phyloP scores from a whole-genome alignment of 2,888 invertebrate species.

The Lagria hirta region DNA sequence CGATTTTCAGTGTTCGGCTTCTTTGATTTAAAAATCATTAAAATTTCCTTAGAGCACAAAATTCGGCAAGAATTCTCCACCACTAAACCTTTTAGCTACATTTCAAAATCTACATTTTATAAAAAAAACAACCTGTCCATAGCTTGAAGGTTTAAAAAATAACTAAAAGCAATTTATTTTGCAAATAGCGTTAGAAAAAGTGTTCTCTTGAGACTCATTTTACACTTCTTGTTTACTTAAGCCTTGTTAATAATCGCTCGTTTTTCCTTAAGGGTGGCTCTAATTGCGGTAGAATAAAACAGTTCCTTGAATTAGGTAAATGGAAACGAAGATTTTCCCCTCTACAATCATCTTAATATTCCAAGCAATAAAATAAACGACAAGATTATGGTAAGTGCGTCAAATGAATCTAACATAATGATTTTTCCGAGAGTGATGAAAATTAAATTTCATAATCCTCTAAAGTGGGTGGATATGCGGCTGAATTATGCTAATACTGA shows the following conservation, averaged over 20 bases:
- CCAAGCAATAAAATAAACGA: conserved; percentile 19
- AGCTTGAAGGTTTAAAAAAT: conserved; percentile 16
- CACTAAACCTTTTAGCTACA: no score
- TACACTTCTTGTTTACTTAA: conserved; percentile 27
- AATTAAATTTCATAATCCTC: conserved; percentile 24
- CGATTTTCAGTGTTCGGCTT: no score
- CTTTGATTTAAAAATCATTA: no score
- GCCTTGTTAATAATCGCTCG: conserved; percentile 17
- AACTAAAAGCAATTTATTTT: conserved; percentile 15
- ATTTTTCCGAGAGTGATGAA: conserved; percentile 17
- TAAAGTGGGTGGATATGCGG: conserved; percentile 12
- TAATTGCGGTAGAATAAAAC: conserved; percentile 31
- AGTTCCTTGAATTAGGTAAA: conserved; percentile 30
- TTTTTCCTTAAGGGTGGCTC: conserved; percentile 18
- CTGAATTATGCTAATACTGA: conserved; percentile 23
- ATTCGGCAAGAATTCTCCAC: no score
- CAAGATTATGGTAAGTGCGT: conserved; percentile 24
- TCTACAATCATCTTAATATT: conserved; percentile 18
- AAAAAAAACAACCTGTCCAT: conserved; percentile 7
- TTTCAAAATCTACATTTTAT: no score
- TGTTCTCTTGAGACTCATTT: conserved; percentile 15
- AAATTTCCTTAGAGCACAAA: no score
- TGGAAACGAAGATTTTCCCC: conserved; percentile 22
- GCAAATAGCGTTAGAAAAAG: conserved; percentile 8
- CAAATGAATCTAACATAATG: conserved; percentile 20